Conservation (phyloP, 64 coral and sea anemone genomes). For the Pachyseris speciosa region DNA sequence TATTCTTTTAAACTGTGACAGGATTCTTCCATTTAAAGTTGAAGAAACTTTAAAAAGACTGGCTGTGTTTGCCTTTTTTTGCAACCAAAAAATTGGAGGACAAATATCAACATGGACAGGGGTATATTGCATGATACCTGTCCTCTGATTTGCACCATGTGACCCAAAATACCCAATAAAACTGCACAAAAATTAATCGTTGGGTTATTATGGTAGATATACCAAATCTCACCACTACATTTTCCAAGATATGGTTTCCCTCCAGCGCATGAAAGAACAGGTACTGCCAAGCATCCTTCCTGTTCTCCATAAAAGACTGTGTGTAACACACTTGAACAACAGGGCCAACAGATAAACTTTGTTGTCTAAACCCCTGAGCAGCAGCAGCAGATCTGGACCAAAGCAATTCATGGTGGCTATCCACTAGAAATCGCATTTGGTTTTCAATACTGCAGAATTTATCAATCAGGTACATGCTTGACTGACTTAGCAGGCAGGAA, state of each 20-base stretch:
- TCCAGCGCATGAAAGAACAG: slow-evolving; percentile 82
- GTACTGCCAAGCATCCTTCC: slow-evolving; percentile 76
- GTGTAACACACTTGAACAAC: slow-evolving; percentile 60
- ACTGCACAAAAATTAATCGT: not conserved
- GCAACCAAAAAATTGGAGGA: too few species aligned
- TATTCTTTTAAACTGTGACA: too few species aligned
- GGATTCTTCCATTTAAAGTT: too few species aligned
- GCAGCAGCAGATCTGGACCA: not conserved
- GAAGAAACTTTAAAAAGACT: too few species aligned
- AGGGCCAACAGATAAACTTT: not conserved
- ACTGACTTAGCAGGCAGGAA: slow-evolving; percentile 71
- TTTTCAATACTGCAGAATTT: slow-evolving; percentile 93
- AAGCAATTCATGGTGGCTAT: not conserved
- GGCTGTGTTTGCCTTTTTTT: too few species aligned
- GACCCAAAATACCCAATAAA: too few species aligned
- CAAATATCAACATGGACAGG: too few species aligned
- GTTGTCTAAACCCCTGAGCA: not conserved
- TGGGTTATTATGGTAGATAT: not conserved
- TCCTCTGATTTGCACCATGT: too few species aligned
- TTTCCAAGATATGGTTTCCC: slow-evolving; percentile 90
- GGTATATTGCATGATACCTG: too few species aligned
- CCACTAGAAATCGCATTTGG: slow-evolving; percentile 34
- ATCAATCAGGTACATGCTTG: slow-evolving; percentile 70
- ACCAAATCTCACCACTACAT: slow-evolving; percentile 86
- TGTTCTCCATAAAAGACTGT: slow-evolving; percentile 76